Evolutionary conservation across 2,113 vertebrate species (phyloP).

Genomic region (Vidua chalybeata): DNA sequence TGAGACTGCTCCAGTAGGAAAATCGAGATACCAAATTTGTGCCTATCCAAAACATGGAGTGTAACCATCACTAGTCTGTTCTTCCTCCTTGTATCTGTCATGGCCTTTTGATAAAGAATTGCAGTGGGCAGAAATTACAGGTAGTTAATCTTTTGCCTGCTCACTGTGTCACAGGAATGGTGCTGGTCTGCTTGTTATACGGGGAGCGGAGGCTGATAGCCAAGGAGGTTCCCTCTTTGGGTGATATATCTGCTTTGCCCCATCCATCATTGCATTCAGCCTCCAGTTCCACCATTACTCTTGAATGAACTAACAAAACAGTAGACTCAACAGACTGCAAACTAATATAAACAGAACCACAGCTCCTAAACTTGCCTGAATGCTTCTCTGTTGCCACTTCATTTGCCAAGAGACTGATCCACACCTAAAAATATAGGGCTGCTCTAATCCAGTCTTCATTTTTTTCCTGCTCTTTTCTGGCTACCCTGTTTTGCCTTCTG

Average conservation of each 20-base stretch:
- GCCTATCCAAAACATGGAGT: neutral
- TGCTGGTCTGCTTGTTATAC: neutral
- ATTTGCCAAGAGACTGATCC: neutral
- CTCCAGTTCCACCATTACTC: neutral
- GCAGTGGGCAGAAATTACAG: neutral
- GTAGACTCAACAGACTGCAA: neutral
- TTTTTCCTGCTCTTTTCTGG: neutral
- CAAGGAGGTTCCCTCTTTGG: neutral
- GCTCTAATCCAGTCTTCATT: neutral
- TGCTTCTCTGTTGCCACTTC: neutral
- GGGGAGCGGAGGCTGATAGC: neutral
- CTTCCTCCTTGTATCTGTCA: neutral
- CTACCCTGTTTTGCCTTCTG: neutral
- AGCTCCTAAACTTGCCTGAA: neutral
- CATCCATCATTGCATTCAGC: neutral
- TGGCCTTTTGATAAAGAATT: neutral
- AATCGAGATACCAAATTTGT: neutral
- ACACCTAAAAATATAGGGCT: neutral
- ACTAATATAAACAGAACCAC: constrained; percentile 4
- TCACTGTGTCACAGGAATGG: neutral
- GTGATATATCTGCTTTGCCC: neutral
- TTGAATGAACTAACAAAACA: neutral
- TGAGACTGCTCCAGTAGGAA: neutral
- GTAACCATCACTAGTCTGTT: neutral
- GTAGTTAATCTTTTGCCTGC: neutral